Conservation (phyloP, 2,113 vertebrate species). For the Crotophaga sulcirostris region DNA sequence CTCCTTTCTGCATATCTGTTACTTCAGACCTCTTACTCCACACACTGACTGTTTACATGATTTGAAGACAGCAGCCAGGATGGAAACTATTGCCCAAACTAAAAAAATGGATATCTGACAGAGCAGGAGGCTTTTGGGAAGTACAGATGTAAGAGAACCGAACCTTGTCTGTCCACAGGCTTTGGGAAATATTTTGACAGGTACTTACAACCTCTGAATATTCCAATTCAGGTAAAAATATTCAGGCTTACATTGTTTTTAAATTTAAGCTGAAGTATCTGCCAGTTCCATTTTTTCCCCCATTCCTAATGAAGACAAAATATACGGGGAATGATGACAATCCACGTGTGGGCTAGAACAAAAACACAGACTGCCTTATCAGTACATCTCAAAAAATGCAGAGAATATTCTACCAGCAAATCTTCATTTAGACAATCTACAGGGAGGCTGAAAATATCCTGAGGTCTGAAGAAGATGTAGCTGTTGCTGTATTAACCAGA, state of each 20-base stretch:
- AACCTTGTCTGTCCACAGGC: neutral
- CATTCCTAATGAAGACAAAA: neutral
- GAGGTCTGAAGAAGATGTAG: neutral
- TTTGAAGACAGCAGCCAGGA: neutral
- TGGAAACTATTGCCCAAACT: neutral
- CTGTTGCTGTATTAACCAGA: neutral
- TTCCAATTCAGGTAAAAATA: neutral
- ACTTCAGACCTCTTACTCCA: neutral
- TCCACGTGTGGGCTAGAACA: neutral
- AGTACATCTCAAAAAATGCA: neutral
- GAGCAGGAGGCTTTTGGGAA: neutral
- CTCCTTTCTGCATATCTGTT: neutral
- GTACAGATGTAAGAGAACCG: neutral
- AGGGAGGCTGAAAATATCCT: conserved; percentile 27
- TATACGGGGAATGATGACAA: neutral
- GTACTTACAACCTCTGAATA: neutral
- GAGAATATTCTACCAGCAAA: neutral
- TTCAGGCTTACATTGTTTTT: neutral
- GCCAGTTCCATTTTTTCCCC: neutral
- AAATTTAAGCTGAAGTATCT: neutral
- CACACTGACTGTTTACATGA: neutral
- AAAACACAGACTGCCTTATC: neutral
- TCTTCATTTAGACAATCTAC: neutral
- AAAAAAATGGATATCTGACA: neutral
- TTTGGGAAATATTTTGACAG: neutral